Conservation (phyloP, 1,140 invertebrate genomes). For the Diorhabda elongata region DNA sequence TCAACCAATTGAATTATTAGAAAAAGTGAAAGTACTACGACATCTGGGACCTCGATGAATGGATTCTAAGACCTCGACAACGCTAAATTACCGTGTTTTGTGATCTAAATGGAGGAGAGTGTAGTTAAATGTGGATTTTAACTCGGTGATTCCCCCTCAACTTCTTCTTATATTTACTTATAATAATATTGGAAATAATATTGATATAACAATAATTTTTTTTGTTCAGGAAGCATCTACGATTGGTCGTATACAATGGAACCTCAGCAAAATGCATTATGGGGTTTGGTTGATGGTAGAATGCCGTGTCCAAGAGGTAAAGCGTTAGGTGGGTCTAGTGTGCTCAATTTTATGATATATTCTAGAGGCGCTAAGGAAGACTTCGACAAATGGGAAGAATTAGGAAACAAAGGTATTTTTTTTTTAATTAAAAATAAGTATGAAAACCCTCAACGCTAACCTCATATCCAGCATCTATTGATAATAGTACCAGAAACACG, state of each 20-base stretch:
- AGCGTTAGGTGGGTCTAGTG: constrained; percentile 57
- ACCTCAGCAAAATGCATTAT: constrained; percentile 62
- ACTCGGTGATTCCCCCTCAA: too few species aligned
- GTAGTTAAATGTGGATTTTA: too few species aligned
- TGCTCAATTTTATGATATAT: constrained; percentile 66
- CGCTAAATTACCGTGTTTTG: too few species aligned
- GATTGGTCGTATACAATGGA: constrained; percentile 79
- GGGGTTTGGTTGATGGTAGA: constrained; percentile 37
- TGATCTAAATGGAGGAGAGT: too few species aligned
- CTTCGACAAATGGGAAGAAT: constrained; percentile 64
- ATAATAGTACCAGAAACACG: neutral
- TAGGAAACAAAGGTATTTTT: constrained; percentile 53
- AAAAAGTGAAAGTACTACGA: too few species aligned
- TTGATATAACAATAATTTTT: too few species aligned
- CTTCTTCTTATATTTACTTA: too few species aligned
- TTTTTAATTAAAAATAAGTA: too few species aligned
- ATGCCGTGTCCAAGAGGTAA: constrained; percentile 46
- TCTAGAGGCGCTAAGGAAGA: constrained; percentile 59
- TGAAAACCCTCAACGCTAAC: constrained; percentile 41
- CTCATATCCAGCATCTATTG: neutral
- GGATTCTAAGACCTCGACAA: too few species aligned
- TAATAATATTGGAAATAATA: too few species aligned
- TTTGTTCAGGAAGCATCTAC: constrained; percentile 40
- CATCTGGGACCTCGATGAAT: too few species aligned
- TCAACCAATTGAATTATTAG: too few species aligned